Conservation (phyloP, 2,113 vertebrate genomes). For the Eclectus roratus region DNA sequence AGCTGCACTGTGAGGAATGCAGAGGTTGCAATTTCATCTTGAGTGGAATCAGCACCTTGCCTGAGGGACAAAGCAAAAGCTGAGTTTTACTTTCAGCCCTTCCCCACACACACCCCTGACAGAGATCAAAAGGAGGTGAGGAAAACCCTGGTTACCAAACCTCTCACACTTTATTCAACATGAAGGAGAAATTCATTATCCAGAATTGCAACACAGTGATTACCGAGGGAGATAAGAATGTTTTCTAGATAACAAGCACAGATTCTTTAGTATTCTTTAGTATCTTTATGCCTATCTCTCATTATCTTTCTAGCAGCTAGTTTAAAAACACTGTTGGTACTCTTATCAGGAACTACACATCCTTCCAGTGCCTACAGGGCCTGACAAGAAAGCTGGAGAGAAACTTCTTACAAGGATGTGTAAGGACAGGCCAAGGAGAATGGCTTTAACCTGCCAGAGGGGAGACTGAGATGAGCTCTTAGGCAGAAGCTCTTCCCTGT, state of each 20-base stretch:
- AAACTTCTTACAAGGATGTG: background rate
- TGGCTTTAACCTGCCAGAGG: background rate
- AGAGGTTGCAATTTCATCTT: slow-evolving; percentile 88
- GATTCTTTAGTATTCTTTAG: background rate
- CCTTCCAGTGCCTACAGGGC: background rate
- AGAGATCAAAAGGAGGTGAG: background rate
- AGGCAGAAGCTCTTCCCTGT: background rate
- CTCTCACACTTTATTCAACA: background rate
- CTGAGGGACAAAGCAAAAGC: slow-evolving; percentile 65
- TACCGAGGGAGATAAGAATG: background rate
- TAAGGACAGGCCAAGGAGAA: background rate
- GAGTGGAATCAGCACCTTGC: slow-evolving; percentile 89
- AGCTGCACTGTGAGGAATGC: slow-evolving; percentile 88
- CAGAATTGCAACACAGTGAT: background rate
- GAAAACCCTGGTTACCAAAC: background rate
- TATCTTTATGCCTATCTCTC: background rate
- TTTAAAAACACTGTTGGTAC: background rate
- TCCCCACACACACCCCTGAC: background rate
- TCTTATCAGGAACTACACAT: background rate
- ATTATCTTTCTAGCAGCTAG: background rate
- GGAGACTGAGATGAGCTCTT: background rate
- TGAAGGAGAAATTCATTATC: background rate
- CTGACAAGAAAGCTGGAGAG: background rate
- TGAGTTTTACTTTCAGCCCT: background rate
- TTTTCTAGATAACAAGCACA: background rate